These are phyloP conservation scores for Hermodice carunculata DNA, from an alignment of 2,888 invertebrate genomes.

Conservation along the genomic window DNA sequence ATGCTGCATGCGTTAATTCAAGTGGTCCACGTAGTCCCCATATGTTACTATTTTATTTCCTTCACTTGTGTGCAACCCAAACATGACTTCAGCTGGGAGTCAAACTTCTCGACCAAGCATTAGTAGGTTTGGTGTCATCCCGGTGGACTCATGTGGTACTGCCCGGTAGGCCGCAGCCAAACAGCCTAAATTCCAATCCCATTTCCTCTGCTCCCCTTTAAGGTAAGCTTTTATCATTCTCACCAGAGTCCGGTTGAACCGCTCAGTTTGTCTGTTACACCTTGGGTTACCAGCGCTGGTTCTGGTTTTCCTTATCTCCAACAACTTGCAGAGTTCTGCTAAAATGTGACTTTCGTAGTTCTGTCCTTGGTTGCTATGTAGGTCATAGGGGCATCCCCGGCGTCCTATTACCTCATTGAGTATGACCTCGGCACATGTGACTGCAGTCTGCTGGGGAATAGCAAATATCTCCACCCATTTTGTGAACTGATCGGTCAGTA, in stretches of 20 bases:
- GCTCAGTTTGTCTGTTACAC: slow-evolving; percentile 31
- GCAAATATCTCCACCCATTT: slow-evolving; percentile 18
- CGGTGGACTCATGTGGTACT: neutral
- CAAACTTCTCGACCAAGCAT: neutral
- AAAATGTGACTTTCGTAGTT: too few species aligned
- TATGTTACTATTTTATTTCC: neutral
- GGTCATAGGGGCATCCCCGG: too few species aligned
- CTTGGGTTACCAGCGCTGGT: slow-evolving; percentile 31
- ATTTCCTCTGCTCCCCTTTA: slow-evolving; percentile 18
- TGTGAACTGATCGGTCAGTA: slow-evolving; percentile 13
- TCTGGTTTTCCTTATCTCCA: too few species aligned
- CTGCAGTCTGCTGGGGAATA: neutral
- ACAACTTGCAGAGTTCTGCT: too few species aligned
- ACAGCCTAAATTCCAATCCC: slow-evolving; percentile 25
- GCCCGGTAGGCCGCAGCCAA: neutral
- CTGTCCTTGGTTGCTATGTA: too few species aligned
- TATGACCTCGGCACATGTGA: neutral
- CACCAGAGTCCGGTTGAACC: slow-evolving; percentile 33
- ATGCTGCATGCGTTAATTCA: neutral
- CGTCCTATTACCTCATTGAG: neutral
- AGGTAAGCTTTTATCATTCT: slow-evolving; percentile 33
- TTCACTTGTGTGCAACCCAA: neutral
- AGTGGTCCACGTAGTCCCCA: neutral
- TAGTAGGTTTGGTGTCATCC: neutral
- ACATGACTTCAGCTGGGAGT: neutral